A percentile compares a stretch with the other conserved stretches of the same genome.
These are phyloP conservation scores for Hycleus cichorii DNA, from an alignment of 1,140 invertebrate genomes.

Conservation along the genomic window DNA sequence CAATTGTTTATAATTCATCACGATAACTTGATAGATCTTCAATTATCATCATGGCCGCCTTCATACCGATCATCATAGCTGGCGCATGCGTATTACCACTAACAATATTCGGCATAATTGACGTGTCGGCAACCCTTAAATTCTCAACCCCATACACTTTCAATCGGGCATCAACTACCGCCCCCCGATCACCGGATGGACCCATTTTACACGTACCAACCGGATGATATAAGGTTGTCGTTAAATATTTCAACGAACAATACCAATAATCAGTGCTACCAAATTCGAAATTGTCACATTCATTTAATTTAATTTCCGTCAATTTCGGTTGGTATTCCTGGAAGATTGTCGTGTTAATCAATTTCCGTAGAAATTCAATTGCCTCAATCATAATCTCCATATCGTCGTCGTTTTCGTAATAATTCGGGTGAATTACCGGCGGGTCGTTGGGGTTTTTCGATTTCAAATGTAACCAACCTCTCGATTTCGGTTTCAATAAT, in stretches of 20 bases:
- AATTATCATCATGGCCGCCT: constrained; percentile 61
- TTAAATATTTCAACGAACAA: constrained; percentile 55
- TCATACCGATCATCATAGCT: constrained; percentile 67
- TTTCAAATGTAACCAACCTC: constrained; percentile 50
- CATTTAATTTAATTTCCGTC: constrained; percentile 52
- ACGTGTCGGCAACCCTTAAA: constrained; percentile 64
- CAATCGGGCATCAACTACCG: constrained; percentile 51
- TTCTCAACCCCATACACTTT: constrained; percentile 43
- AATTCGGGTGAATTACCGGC: constrained; percentile 66
- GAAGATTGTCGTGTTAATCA: constrained; percentile 35
- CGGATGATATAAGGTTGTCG: constrained; percentile 55
- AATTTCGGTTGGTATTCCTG: constrained; percentile 46
- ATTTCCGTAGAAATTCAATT: constrained; percentile 36
- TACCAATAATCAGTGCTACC: constrained; percentile 57
- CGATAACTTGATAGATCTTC: constrained; percentile 39
- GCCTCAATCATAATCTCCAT: constrained; percentile 37
- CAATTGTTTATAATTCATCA: constrained; percentile 9
- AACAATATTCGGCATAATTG: constrained; percentile 65
- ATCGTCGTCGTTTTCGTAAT: constrained; percentile 49
- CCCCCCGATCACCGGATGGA: constrained; percentile 40
- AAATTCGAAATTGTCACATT: constrained; percentile 53
- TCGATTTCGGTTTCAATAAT: constrained; percentile 61
- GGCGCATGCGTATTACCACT: constrained; percentile 67
- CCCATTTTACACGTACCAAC: constrained; percentile 58
- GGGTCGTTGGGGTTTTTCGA: constrained; percentile 51